Percentiles rank a stretch among this genome's conserved stretches.
phyloP scores from a whole-genome alignment of 2,113 vertebrate species.

The Lophochroa leadbeateri region DNA sequence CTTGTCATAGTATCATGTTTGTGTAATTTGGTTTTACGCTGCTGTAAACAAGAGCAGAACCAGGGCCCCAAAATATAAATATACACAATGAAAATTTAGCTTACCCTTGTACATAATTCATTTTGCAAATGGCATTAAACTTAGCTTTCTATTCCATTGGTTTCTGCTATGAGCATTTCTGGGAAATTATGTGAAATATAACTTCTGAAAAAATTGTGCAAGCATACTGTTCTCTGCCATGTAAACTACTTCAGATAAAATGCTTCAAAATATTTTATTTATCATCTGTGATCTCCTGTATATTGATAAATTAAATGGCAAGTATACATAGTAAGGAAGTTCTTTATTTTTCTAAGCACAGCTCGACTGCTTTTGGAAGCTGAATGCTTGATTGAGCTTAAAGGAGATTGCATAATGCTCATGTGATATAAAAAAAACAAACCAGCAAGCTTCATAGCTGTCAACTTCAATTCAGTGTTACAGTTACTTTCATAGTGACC shows the following conservation, averaged over 20 bases:
- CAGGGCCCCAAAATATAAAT: neutral
- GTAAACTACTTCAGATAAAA: neutral
- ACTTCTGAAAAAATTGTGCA: neutral
- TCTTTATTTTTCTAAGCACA: slow-evolving; percentile 65
- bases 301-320: slow-evolving; percentile 53
- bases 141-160: neutral
- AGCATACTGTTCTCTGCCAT: neutral
- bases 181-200: neutral
- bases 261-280: slow-evolving; percentile 12
- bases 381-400: slow-evolving; percentile 62
- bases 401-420: slow-evolving; percentile 71
- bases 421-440: slow-evolving; percentile 6
- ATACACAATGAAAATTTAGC: neutral
- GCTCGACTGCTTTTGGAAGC: neutral
- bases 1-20: neutral
- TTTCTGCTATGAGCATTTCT: neutral
- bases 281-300: slow-evolving; percentile 39
- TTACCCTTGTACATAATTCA: neutral
- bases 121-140: neutral
- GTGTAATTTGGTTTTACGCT: neutral
- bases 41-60: neutral
- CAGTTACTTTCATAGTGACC: slow-evolving; percentile 57
- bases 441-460: slow-evolving; percentile 35
- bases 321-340: slow-evolving; percentile 61
- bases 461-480: slow-evolving; percentile 21